Conservation (phyloP, 2,888 invertebrate genomes). For the Standfussiana lucernea region DNA sequence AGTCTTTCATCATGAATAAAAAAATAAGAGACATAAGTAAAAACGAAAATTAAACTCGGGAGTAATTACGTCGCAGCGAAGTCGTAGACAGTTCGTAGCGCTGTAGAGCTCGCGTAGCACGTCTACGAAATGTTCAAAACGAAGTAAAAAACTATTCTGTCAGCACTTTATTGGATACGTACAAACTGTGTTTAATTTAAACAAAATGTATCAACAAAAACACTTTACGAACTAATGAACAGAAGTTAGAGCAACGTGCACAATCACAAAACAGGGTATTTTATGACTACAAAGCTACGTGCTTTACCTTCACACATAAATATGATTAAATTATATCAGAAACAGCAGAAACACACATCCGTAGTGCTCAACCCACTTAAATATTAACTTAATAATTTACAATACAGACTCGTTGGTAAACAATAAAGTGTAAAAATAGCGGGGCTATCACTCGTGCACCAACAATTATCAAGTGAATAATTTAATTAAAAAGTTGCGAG, state of each 20-base stretch:
- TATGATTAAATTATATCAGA: conserved; percentile 21
- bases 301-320: conserved; percentile 27
- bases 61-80: conserved; percentile 63
- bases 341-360: conserved; percentile 21
- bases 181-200: conserved; percentile 50
- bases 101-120: conserved; percentile 61
- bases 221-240: conserved; percentile 38
- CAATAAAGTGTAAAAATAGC: conserved; percentile 62
- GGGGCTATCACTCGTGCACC: conserved; percentile 66
- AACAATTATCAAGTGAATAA: conserved; percentile 85
- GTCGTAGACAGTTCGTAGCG: conserved; percentile 63
- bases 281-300: conserved; percentile 35
- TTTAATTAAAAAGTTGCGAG: conserved; percentile 86
- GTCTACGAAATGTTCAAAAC: conserved; percentile 56
- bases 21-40: conserved; percentile 47
- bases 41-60: conserved; percentile 62
- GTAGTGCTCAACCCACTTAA: conserved; percentile 37
- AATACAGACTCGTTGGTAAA: conserved; percentile 56
- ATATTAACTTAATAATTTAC: conserved; percentile 61
- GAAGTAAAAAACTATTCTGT: conserved; percentile 38
- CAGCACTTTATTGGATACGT: conserved; percentile 44
- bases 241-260: conserved; percentile 25
- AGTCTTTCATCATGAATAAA: conserved; percentile 43
- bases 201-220: conserved; percentile 47
- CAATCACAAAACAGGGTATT: conserved; percentile 23